Evolutionary conservation across 2,888 invertebrate species (phyloP), one percentile per base, ranked within the genome.

Genomic region (Alcis repandata): DNA sequence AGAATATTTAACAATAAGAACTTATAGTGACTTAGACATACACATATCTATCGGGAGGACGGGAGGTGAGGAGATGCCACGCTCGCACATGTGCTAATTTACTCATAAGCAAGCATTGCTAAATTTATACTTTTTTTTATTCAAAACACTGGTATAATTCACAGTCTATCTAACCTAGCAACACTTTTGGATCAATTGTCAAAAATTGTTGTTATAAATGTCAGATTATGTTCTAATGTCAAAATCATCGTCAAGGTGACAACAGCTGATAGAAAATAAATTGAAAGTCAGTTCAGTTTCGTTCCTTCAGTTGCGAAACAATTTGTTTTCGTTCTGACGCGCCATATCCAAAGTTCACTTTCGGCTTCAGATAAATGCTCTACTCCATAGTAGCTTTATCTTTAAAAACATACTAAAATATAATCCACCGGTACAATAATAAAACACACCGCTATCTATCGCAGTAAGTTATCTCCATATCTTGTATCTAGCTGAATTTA

Each of bases 381-480:
- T 59, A 54, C 58, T 63, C 13, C 54, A 22, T 38, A 60, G 59
- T 61, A 52, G 19, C 22, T 63, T 49, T 63, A 58, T 58, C 48
- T 20, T 7, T 51, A 19, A 22, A 60, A 59, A 49, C 46, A 64
- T 51, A 56, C 20, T 56, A 60, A 46, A 58, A 41, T 49, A 45
- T 59, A 49, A 59, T 59, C 59, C 33, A 38, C 20, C 19, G 8
- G 10, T 20, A 45, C 58, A 63, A 49, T 57, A 68, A 59, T 46
- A 64, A 61, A 69, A 43, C 41, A 48, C 67, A 58, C 57, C 68
- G 62, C 52, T 71, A 71, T 65, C 65, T 52, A 38, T 66, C 59
- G 54, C 68, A 63, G 71, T 73, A 73, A 73, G 73, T 71, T 71
- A 66, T 64, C 69, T 48, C 20, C 20, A 40, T 48, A 46, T 45